Evolutionary conservation across 2,113 vertebrate species (phyloP).

Genomic region (Struthio camelus): DNA sequence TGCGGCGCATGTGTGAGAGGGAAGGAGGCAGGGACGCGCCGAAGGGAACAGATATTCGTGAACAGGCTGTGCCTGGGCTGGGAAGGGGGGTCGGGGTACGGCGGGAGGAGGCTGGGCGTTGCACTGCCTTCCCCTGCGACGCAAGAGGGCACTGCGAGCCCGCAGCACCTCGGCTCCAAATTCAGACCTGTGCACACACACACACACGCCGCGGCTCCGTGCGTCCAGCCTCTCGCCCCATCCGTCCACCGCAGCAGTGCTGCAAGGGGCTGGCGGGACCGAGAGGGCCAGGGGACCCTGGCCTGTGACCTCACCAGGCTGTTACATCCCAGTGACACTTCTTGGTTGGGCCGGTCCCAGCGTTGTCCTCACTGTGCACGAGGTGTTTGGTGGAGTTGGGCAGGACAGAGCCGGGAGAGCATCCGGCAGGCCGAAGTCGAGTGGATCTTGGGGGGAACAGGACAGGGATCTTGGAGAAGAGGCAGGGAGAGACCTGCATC

Average conservation of each 20-base stretch:
- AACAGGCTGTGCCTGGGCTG: no score
- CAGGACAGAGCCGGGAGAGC: not conserved
- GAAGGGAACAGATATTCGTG: no score
- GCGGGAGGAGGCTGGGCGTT: not conserved
- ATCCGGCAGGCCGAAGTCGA: rapidly evolving
- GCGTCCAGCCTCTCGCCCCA: no score
- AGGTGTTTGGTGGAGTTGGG: not conserved
- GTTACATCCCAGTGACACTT: not conserved
- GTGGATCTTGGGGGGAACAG: not conserved
- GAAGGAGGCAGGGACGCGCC: no score
- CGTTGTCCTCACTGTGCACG: rapidly evolving
- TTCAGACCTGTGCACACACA: no score
- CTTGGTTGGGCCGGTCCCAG: not conserved
- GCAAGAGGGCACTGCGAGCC: not conserved
- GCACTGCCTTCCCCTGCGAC: not conserved
- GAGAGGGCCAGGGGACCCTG: not conserved
- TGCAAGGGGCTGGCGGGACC: not conserved
- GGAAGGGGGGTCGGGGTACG: not conserved
- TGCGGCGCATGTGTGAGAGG: no score
- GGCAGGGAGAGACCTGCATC: not conserved
- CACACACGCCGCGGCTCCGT: no score
- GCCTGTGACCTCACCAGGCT: not conserved
- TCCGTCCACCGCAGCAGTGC: no score
- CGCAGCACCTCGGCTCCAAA: not conserved
- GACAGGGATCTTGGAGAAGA: not conserved